Base-by-base conservation (phyloP, 2,797 vertebrate species). In the Rhinatrema bivittatum region DNA sequence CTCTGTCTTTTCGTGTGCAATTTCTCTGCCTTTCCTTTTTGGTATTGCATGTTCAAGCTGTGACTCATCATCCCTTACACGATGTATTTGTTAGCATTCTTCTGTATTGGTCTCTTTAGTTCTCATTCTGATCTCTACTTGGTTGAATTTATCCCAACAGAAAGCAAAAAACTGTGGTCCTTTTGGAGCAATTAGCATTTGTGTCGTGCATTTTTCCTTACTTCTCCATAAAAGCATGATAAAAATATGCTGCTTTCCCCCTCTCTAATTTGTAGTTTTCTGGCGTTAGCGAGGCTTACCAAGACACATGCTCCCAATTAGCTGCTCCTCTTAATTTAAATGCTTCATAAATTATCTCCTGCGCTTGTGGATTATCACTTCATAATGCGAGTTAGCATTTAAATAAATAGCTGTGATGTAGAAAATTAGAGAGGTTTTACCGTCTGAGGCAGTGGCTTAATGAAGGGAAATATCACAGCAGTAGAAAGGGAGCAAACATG, bases 251-350 rank as follows among this genome's bases (percentile, higher is more conserved):
- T 63, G 38, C 63, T 68, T 65, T 49, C 60, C 50, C 54, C 68
- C 75, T 76, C 72, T n/a, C n/a, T n/a, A n/a, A 81, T 90, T 85
- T 87, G 88, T 79, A 79, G 85, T 81, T 81, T 76, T 74, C 81
- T 76, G 79, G 81, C 84, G 79, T 80, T 75, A 80, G 82, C 55
- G 52, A 69, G 89, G 89, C 91, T 95, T 94, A 93, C 67, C 68
- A 84, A 90, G 87, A 97, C 91, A 93, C 93, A 92, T 91, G 91
- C 91, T 94, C 90, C 90, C 92, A 94, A 97, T 97, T 97, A 97
- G 90, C 87, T 76, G 79, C 85, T 88, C 82, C 88, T 91, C 91
- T 91, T 91, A 91, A 93, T 94, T 91, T 95, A 97, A 97, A 97
- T 92, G 90, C 90, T 90, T 89, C 86, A 90, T 94, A 93, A 97